A percentile compares a stretch with the other conserved stretches of the same genome.
phyloP scores from a whole-genome alignment of 92 coral and sea anemone genomes.

The Paramuricea clavata region DNA sequence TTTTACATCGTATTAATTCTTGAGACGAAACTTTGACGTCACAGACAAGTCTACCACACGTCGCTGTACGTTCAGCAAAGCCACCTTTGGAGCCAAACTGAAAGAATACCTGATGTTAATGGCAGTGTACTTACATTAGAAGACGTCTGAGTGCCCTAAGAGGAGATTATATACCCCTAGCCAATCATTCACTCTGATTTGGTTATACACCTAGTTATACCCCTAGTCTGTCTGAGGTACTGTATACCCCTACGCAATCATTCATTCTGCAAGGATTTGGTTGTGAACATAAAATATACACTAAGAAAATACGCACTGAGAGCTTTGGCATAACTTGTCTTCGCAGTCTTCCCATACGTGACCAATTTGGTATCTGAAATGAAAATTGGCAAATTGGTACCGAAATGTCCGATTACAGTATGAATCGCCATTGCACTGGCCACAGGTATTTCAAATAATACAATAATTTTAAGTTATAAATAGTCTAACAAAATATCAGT shows the following conservation, averaged over 20 bases:
- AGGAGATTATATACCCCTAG: no score
- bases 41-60: constrained; percentile 95
- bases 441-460: no score
- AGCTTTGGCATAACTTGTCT: constrained; percentile 93
- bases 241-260: no score
- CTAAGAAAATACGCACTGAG: background rate
- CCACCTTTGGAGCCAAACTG: constrained; percentile 74
- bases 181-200: no score
- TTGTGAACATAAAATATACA: no score
- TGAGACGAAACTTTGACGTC: constrained; percentile 95
- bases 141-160: no score
- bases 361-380: constrained; percentile 94
- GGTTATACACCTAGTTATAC: no score
- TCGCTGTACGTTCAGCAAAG: constrained; percentile 86
- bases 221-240: no score
- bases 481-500: background rate
- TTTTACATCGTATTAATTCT: constrained; percentile 94
- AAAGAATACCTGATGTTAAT: constrained; percentile 15
- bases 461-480: background rate
- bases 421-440: no score
- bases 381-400: background rate
- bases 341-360: constrained; percentile 91
- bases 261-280: no score
- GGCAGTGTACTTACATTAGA: no score
- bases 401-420: background rate